A percentile compares a stretch with the other conserved stretches of the same genome.
Evolutionary conservation across 2,888 invertebrate genomes (phyloP).

Genomic region (Rhagium mordax): DNA sequence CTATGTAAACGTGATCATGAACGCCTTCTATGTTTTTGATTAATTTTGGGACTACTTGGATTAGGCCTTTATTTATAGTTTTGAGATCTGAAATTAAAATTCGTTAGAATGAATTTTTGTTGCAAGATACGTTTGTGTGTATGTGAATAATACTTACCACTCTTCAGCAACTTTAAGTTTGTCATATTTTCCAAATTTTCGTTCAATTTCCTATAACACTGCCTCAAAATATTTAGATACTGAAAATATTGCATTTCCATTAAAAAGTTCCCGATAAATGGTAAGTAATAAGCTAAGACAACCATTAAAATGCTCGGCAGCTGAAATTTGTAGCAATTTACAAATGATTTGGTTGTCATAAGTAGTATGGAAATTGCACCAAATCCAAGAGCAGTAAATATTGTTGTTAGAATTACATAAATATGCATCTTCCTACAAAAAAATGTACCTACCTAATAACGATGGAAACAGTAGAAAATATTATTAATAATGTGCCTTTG

Average conservation of each 20-base stretch:
- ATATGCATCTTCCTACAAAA: neutral
- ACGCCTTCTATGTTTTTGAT: conserved; percentile 23
- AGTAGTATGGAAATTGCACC: neutral
- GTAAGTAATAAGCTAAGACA: conserved; percentile 26
- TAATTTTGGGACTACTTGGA: neutral
- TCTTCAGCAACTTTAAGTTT: neutral
- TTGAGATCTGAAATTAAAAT: neutral
- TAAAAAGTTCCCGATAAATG: conserved; percentile 48
- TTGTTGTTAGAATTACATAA: neutral
- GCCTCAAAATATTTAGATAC: conserved; percentile 42
- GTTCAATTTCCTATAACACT: neutral
- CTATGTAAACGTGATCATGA: conserved; percentile 54
- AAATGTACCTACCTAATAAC: neutral
- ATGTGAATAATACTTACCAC: neutral
- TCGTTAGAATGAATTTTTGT: neutral
- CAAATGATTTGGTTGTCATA: neutral
- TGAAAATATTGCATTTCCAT: conserved; percentile 58
- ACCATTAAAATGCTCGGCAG: neutral
- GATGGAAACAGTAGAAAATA: no score
- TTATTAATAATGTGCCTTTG: no score
- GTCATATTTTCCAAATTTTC: neutral
- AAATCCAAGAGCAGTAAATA: neutral
- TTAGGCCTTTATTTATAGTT: neutral
- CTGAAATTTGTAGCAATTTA: neutral
- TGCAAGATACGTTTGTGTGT: no score